These are phyloP conservation scores for Eurystomus gularis DNA, from an alignment of 2,113 vertebrate species.

Conservation along the genomic window DNA sequence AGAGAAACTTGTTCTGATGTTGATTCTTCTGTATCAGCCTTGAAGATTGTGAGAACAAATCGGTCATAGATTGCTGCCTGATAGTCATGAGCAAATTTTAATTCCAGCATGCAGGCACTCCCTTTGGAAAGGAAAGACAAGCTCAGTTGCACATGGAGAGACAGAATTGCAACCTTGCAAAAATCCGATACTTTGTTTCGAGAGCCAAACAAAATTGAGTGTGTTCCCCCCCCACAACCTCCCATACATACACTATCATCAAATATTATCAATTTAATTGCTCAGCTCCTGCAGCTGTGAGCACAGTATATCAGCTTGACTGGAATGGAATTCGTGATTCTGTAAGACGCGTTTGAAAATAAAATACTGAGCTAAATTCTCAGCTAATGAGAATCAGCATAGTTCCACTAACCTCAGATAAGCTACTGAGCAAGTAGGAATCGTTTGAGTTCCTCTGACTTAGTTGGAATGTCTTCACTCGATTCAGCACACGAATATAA, in stretches of 20 bases:
- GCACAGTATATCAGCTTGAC: slow-evolving; percentile 44
- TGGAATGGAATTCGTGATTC: slow-evolving; percentile 47
- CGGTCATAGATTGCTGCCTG: slow-evolving; percentile 46
- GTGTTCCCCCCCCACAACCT: slow-evolving; percentile 47
- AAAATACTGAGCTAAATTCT: slow-evolving; percentile 43
- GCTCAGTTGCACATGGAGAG: slow-evolving; percentile 28
- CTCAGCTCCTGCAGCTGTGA: slow-evolving; percentile 55
- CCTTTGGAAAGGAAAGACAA: slow-evolving; percentile 55
- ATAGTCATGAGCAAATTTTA: slow-evolving; percentile 49
- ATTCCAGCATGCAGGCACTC: slow-evolving; percentile 57
- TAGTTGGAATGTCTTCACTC: slow-evolving; percentile 61
- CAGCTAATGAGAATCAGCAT: slow-evolving; percentile 50
- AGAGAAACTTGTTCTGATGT: slow-evolving; percentile 30
- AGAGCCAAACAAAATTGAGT: slow-evolving; percentile 64
- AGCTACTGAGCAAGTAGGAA: slow-evolving; percentile 47
- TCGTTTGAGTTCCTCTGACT: slow-evolving; percentile 23
- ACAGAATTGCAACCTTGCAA: slow-evolving; percentile 55
- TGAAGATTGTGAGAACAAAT: slow-evolving; percentile 67
- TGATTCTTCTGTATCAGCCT: not conserved
- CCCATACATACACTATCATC: slow-evolving; percentile 46
- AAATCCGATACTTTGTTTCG: slow-evolving; percentile 44
- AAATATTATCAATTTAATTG: slow-evolving; percentile 70
- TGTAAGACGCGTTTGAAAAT: not conserved
- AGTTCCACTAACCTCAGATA: slow-evolving; percentile 57
- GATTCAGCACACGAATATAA: slow-evolving; percentile 24